Base-by-base conservation (phyloP, 2,888 invertebrate genomes). In the Drosophila colorata region DNA sequence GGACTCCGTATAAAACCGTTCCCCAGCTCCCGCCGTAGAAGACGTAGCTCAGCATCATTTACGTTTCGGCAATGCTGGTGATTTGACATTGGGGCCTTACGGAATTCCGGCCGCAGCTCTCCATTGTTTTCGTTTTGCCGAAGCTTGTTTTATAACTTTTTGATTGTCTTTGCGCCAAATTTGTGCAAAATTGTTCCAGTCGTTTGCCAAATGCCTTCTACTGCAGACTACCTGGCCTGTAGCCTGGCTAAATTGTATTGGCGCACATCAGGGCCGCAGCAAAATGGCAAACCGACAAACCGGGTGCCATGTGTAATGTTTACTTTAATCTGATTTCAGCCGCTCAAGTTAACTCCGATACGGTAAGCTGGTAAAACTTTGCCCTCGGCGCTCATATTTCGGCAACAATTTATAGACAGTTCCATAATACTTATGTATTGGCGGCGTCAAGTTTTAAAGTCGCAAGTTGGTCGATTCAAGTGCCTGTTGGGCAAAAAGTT, bases 121-220 rank as follows among this genome's bases (percentile, higher is more conserved):
- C 48, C 68, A 79, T 69, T 78, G 82, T 82, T 81, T 80, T 75
- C 72, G 67, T 67, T 70, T 69, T 74, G 66, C 69, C 77, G 76
- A 81, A 74, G 79, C 80, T 86, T 85, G 80, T 85, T 85, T 88
- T 87, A 87, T 87, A 89, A 89, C 89, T 89, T 88, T 88, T 87
- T 89, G 89, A 89, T 89, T 89, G 89, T 88, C 87, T 88, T 89
- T 89, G 87, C 73, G 71, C 74, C 76, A 89, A 89, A 87, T 86
- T 86, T 87, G 78, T 72, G 79, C 74, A 68, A 82, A 83, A 87
- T 80, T 80, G 79, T 72, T 80, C 61, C 60, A 72, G 75, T 56
- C 72, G 66, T 66, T 57, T 67, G 69, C 43, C 71, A 72, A 75
- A 57, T 65, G 67, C 53, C 57, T 64, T 47, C 60, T 64, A 72